phyloP scores from a whole-genome alignment of 2,113 vertebrate genomes.

The Rhea americana region DNA sequence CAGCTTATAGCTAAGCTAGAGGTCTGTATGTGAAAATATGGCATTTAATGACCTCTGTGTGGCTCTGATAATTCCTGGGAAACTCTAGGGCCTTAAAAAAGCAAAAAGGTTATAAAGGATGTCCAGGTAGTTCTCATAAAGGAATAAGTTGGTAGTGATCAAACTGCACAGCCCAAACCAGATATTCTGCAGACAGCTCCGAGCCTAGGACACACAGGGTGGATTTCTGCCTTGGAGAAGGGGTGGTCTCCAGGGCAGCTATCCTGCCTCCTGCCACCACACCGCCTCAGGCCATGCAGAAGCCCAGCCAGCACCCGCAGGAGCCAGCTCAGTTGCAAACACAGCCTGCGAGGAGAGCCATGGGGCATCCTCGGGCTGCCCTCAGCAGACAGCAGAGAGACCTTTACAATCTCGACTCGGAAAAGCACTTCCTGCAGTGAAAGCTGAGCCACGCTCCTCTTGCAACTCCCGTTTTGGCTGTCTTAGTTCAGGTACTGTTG shows the following conservation, averaged over 20 bases:
- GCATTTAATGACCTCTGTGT: background rate
- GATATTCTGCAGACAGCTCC: background rate
- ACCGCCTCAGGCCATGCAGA: too few species aligned
- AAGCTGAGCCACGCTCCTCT: background rate
- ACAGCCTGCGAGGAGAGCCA: background rate
- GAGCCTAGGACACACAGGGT: accelerated
- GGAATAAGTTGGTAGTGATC: background rate
- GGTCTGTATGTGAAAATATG: accelerated
- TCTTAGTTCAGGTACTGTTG: background rate
- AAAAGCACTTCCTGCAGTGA: background rate
- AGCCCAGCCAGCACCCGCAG: too few species aligned
- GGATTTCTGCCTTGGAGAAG: background rate
- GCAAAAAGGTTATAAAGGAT: background rate
- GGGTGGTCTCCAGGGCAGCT: background rate
- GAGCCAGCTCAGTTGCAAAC: background rate
- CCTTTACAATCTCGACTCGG: background rate
- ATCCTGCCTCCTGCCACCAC: background rate
- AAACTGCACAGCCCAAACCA: background rate
- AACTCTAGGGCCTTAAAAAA: background rate
- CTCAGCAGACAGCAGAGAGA: background rate
- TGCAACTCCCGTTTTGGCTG: background rate
- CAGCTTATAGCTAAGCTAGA: background rate
- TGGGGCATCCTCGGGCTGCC: background rate
- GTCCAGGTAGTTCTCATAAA: background rate
- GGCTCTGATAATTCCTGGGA: background rate